These are phyloP conservation scores for Cantharis flavilabris DNA, from an alignment of 2,888 invertebrate genomes.

Conservation along the genomic window DNA sequence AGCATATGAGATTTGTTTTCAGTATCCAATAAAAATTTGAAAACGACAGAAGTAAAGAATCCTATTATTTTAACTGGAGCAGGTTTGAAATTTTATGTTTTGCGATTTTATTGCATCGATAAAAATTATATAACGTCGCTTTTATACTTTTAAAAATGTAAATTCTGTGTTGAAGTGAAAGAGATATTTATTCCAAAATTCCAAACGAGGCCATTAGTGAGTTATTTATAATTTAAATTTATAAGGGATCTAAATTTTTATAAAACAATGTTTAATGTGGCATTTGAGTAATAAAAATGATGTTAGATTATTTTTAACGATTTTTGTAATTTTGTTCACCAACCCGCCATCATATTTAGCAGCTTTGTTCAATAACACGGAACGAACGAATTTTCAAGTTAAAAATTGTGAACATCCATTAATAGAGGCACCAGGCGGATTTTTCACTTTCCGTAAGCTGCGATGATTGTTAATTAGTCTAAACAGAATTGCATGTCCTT, in stretches of 20 bases:
- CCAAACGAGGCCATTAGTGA: background rate
- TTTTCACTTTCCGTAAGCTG: background rate
- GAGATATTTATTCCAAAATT: background rate
- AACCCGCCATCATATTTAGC: background rate
- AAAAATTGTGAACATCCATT: background rate
- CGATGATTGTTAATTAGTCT: background rate
- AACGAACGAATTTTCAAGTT: background rate
- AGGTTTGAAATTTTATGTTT: background rate
- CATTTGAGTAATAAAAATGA: background rate
- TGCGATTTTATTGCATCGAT: background rate
- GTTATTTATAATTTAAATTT: background rate
- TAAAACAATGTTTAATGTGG: background rate
- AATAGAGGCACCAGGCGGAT: background rate
- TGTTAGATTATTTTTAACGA: background rate
- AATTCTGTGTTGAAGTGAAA: background rate
- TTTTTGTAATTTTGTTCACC: background rate
- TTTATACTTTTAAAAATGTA: background rate
- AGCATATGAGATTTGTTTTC: background rate
- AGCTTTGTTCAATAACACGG: background rate
- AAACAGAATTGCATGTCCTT: conserved; percentile 9
- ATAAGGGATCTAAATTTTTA: background rate
- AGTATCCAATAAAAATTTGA: background rate
- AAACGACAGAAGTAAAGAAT: background rate
- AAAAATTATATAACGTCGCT: background rate
- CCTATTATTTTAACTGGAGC: background rate